These are phyloP conservation scores for Cheilosia variabilis DNA, from an alignment of 2,888 invertebrate genomes.

Conservation along the genomic window DNA sequence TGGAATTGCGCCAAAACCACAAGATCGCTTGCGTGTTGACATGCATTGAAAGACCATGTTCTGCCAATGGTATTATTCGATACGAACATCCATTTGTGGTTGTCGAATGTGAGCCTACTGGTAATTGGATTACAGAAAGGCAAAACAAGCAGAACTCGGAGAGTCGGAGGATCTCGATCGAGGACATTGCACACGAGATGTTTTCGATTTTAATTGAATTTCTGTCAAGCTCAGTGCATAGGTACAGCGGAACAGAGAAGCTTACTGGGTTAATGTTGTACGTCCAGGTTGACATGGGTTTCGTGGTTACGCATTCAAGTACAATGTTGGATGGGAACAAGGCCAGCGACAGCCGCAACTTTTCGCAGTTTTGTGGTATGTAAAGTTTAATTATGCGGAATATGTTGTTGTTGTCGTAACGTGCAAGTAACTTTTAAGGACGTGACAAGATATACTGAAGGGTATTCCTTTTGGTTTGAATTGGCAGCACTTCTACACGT, in stretches of 20 bases:
- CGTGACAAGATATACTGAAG: background rate
- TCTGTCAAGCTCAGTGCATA: background rate
- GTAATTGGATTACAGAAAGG: constrained; percentile 41
- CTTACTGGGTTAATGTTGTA: constrained; percentile 38
- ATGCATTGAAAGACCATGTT: constrained; percentile 40
- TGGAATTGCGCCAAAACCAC: background rate
- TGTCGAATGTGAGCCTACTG: constrained; percentile 23
- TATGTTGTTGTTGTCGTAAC: background rate
- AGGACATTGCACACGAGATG: too few relatives aligned
- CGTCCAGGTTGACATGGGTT: constrained; percentile 32
- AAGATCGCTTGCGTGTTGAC: constrained; percentile 51
- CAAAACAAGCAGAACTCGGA: background rate
- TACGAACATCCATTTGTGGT: constrained; percentile 49
- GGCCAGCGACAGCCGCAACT: background rate
- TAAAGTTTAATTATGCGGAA: background rate
- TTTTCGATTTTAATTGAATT: constrained; percentile 38
- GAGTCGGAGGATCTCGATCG: too few relatives aligned
- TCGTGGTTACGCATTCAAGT: constrained; percentile 2
- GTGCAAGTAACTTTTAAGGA: background rate
- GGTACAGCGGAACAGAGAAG: background rate
- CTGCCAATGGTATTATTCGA: background rate
- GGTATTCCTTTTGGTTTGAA: too few relatives aligned
- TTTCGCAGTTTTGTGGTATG: background rate
- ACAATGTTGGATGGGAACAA: background rate
- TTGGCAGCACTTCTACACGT: too few relatives aligned